Percentiles rank a stretch among this genome's conserved stretches.
Evolutionary conservation across 1,140 invertebrate genomes (phyloP).

Genomic region (Physella acuta): DNA sequence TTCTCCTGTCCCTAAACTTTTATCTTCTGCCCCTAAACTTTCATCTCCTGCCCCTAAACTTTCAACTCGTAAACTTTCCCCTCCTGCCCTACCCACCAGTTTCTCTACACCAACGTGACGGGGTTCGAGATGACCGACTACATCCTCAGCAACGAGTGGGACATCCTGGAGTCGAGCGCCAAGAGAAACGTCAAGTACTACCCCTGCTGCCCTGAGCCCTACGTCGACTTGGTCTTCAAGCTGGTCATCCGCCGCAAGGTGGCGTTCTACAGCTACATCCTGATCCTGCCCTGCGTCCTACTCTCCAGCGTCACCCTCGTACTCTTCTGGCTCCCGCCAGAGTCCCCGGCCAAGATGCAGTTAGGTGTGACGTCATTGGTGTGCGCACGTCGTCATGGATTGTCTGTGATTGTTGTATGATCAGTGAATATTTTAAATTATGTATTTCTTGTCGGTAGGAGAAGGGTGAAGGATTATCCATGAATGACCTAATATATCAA

Average conservation of each 20-base stretch:
- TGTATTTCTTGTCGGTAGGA: too few relatives aligned
- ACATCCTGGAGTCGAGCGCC: conserved; percentile 46
- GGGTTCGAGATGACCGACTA: conserved; percentile 58
- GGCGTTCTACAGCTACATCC: conserved; percentile 61
- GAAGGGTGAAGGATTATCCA: too few relatives aligned
- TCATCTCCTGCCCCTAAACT: too few relatives aligned
- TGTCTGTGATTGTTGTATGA: too few relatives aligned
- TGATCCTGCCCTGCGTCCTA: conserved; percentile 59
- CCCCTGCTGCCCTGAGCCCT: conserved; percentile 59
- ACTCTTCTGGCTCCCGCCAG: conserved; percentile 62
- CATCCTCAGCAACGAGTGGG: conserved; percentile 60
- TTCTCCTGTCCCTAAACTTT: too few relatives aligned
- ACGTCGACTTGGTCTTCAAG: conserved; percentile 57
- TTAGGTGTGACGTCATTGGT: conserved; percentile 55
- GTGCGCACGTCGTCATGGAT: too few relatives aligned
- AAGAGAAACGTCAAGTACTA: conserved; percentile 53
- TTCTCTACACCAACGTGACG: conserved; percentile 31
- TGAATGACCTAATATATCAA: too few relatives aligned
- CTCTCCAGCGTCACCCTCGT: conserved; percentile 60
- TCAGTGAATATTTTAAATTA: too few relatives aligned
- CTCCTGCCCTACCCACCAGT: too few relatives aligned
- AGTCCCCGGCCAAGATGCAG: conserved; percentile 61
- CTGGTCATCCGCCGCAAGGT: conserved; percentile 54
- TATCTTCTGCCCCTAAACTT: too few relatives aligned
- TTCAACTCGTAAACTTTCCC: too few relatives aligned